Evolutionary conservation across 1,140 invertebrate species (phyloP), one percentile per base, ranked within the genome.

Genomic region (Lasioglossum albipes): DNA sequence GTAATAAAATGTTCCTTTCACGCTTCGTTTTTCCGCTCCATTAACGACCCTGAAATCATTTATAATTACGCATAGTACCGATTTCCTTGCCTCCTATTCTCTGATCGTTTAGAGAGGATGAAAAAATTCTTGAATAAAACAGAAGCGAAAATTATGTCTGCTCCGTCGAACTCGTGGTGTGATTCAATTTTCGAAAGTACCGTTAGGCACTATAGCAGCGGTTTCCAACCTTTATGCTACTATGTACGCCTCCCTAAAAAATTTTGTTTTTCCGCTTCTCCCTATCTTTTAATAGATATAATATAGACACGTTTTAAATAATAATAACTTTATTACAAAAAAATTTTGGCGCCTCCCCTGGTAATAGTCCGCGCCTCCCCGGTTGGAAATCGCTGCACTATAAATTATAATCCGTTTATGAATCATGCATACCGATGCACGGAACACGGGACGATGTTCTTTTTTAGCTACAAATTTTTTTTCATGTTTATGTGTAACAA

Each of bases 161-260:
- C 5, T 27, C n/a, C 5, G 36, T 42, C 13, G 52, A 54, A 42
- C 5, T 75, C 20, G 20, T 59, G 5, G 9, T 6, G 20, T 59
- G 5, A 16, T 27, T 57, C n/a, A 16, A 4, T 42, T 45, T 65
- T 66, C 41, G n/a, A 16, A 68, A 13, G 2, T 64, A 52, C 22
- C 16, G 36, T 79, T 79, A 78, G 0, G 27, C 27, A 27, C 27
- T 27, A n/a, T n/a, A n/a, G n/a, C n/a, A n/a, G n/a, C n/a, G n/a
- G n/a, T n/a, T n/a, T n/a, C n/a, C n/a, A n/a, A n/a, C n/a, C n/a
- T n/a, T n/a, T n/a, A n/a, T n/a, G n/a, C n/a, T n/a, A n/a, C n/a
- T n/a, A n/a, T n/a, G n/a, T n/a, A n/a, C n/a, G n/a, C n/a, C n/a
- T n/a, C n/a, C n/a, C n/a, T n/a, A n/a, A n/a, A n/a, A n/a, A n/a